Evolutionary conservation across 2,113 vertebrate species (phyloP).

Genomic region (Cyprinodon brontotheroides): DNA sequence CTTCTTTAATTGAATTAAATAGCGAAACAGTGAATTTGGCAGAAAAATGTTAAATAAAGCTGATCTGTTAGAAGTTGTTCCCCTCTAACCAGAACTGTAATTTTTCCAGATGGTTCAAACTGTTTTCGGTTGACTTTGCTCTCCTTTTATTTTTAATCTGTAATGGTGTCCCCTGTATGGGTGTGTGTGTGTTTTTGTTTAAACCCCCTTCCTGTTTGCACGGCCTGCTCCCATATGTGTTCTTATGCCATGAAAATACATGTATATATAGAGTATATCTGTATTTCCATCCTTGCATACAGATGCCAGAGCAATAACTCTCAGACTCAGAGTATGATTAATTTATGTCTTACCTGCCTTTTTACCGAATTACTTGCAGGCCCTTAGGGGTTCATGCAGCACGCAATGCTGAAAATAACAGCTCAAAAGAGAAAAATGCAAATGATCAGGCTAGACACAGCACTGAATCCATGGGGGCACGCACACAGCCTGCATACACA

Average conservation of each 20-base stretch:
- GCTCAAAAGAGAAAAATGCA: conserved; percentile 79
- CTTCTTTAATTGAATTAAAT: no score
- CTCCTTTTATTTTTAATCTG: conserved; percentile 68
- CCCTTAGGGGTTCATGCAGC: conserved; percentile 64
- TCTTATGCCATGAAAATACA: conserved; percentile 12
- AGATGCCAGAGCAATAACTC: conserved; percentile 58
- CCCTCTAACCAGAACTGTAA: conserved; percentile 51
- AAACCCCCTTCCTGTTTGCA: conserved; percentile 13
- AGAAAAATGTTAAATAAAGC: conserved; percentile 56
- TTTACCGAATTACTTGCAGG: conserved; percentile 72
- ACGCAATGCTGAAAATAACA: conserved; percentile 77
- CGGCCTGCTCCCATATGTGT: conserved; percentile 17
- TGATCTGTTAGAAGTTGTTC: conserved; percentile 69
- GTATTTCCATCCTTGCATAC: conserved; percentile 13
- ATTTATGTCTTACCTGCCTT: conserved; percentile 80
- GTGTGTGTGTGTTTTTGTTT: conserved; percentile 1
- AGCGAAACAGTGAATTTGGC: background rate
- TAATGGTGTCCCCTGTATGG: conserved; percentile 18
- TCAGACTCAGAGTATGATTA: conserved; percentile 67
- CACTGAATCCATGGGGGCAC: conserved; percentile 68
- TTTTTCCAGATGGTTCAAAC: conserved; percentile 69
- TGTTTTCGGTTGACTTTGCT: conserved; percentile 60
- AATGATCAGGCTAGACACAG: conserved; percentile 72
- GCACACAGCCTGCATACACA: conserved; percentile 17
- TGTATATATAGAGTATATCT: conserved; percentile 23